phyloP scores from a whole-genome alignment of 2,113 vertebrate genomes.

The Hemiscyllium ocellatum region DNA sequence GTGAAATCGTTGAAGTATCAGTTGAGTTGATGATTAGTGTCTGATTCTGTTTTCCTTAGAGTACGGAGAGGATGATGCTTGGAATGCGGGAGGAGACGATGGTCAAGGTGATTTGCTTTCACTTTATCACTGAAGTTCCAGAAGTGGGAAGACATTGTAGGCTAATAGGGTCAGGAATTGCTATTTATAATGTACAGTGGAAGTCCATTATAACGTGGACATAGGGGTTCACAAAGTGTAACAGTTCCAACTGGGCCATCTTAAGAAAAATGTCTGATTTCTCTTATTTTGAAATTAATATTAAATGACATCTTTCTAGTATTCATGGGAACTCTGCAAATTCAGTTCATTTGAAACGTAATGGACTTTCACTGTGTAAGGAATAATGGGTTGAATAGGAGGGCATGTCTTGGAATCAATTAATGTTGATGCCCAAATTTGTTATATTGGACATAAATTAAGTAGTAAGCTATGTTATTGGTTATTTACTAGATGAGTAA shows the following conservation, averaged over 20 bases:
- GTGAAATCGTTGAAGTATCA: neutral
- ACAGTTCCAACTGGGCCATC: no score
- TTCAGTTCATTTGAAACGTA: no score
- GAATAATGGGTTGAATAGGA: neutral
- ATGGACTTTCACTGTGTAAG: no score
- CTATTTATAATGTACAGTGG: neutral
- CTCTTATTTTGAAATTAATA: no score
- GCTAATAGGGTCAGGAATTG: neutral
- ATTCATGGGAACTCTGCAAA: no score
- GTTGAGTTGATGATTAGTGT: neutral
- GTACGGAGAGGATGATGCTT: conserved; percentile 34
- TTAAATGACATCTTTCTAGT: no score
- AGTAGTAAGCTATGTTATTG: neutral
- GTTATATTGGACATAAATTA: neutral
- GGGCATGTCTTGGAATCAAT: neutral
- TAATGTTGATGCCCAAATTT: neutral
- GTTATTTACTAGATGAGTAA: neutral
- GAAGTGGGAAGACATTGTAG: neutral
- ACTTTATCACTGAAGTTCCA: neutral
- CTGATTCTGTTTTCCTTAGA: conserved; percentile 27
- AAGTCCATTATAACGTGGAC: no score
- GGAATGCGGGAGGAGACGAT: conserved; percentile 27
- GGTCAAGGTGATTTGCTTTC: conserved; percentile 26
- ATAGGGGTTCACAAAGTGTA: no score
- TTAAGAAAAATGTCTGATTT: no score